phyloP scores from a whole-genome alignment of 2,888 invertebrate species.

The Adelognathus sp. region DNA sequence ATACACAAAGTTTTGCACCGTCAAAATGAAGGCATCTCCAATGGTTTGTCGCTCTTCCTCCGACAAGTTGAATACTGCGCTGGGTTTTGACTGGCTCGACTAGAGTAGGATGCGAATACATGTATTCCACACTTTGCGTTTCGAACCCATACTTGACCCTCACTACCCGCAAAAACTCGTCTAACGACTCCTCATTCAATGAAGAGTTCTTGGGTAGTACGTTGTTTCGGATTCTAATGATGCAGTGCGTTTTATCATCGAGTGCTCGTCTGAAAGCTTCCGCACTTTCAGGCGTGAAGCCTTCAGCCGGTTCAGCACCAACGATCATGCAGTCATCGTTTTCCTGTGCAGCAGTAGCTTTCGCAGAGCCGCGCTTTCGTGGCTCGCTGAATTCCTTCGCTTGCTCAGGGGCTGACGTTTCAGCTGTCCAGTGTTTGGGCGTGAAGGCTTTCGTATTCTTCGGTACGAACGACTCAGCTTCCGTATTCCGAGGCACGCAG shows the following conservation, averaged over 20 bases:
- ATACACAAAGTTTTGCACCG: constrained; percentile 36
- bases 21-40: constrained; percentile 59
- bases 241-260: background rate
- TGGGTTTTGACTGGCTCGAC: background rate
- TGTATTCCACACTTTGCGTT: background rate
- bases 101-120: background rate
- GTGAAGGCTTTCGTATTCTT: background rate
- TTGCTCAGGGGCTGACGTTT: background rate
- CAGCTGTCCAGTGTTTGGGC: too few species aligned
- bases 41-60: constrained; percentile 43
- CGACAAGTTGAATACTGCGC: constrained; percentile 51
- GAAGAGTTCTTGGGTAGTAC: background rate
- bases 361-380: background rate
- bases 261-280: background rate
- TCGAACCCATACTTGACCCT: background rate
- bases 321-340: background rate
- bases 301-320: background rate
- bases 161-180: background rate
- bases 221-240: background rate
- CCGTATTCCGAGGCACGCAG: too few species aligned
- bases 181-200: background rate
- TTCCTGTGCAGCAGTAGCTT: background rate
- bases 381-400: background rate
- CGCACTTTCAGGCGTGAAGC: background rate
- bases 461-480: background rate